phyloP scores from a whole-genome alignment of 2,113 vertebrate genomes.

The Thomomys bottae region DNA sequence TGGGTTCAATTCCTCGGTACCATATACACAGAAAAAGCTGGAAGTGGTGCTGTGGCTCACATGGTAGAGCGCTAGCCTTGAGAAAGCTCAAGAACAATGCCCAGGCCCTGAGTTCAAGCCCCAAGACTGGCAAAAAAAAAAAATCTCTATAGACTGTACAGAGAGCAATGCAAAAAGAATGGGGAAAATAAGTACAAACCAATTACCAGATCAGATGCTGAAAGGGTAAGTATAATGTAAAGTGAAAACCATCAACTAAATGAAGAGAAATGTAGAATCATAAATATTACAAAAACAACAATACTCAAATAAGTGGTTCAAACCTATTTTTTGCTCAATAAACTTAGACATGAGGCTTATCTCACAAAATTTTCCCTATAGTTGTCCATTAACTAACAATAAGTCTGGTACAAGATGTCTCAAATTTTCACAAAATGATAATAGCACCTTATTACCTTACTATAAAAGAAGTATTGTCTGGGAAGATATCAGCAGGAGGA shows the following conservation, averaged over 20 bases:
- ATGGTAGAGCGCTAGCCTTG: too few species aligned
- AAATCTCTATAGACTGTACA: neutral
- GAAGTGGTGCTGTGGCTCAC: too few species aligned
- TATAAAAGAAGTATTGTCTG: too few species aligned
- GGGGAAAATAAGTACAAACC: neutral
- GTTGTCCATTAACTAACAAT: neutral
- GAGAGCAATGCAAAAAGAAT: neutral
- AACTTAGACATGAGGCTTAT: slow-evolving; percentile 9
- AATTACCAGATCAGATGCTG: neutral
- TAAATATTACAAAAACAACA: slow-evolving; percentile 37
- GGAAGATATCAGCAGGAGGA: too few species aligned
- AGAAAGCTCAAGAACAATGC: too few species aligned
- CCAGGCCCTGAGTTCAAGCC: too few species aligned
- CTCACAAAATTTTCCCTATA: neutral
- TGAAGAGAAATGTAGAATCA: slow-evolving; percentile 12
- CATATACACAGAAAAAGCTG: too few species aligned
- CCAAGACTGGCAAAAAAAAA: too few species aligned
- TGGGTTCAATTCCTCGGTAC: too few species aligned
- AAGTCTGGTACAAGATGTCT: neutral
- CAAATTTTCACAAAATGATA: neutral
- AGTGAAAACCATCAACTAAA: neutral
- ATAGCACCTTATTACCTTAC: too few species aligned
- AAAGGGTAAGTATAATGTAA: neutral
- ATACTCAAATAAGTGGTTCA: slow-evolving; percentile 14
- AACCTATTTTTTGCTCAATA: neutral